Percentiles rank a stretch among this genome's conserved stretches.
Conservation (phyloP, 2,113 vertebrate species). For the Brachionichthys hirsutus region DNA sequence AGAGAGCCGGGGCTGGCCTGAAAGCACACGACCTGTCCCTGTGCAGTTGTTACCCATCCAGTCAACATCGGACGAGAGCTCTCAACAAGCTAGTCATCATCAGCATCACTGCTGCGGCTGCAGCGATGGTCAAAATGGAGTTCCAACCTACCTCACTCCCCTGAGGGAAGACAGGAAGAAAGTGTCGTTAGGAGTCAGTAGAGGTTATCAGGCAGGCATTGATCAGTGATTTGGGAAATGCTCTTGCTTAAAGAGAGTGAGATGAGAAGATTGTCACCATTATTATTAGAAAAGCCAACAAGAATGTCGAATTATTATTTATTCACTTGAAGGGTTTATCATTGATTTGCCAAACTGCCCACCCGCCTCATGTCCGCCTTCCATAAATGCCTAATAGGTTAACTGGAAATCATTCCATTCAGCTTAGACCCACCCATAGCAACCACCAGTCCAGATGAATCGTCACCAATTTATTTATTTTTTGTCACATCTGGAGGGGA, state of each 20-base stretch:
- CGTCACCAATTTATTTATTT: background rate
- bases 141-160: conserved; percentile 69
- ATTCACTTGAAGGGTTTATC: background rate
- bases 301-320: conserved; percentile 1
- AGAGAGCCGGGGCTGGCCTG: conserved; percentile 47
- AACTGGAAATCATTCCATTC: background rate
- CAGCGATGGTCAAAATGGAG: conserved; percentile 70
- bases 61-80: conserved; percentile 67
- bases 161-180: conserved; percentile 60
- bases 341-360: conserved; percentile 64
- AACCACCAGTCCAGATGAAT: background rate
- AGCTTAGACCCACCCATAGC: conserved; percentile 3
- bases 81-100: conserved; percentile 71
- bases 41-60: conserved; percentile 51
- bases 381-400: background rate
- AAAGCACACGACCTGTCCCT: conserved; percentile 52
- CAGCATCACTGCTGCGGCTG: conserved; percentile 66
- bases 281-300: conserved; percentile 1
- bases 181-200: conserved; percentile 16
- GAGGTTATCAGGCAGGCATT: conserved; percentile 3
- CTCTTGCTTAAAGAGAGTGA: conserved; percentile 8
- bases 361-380: conserved; percentile 47
- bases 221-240: conserved; percentile 23
- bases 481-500: background rate
- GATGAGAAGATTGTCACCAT: conserved; percentile 7